Conservation (phyloP, 2,113 vertebrate species). For the Trogon surrucura region DNA sequence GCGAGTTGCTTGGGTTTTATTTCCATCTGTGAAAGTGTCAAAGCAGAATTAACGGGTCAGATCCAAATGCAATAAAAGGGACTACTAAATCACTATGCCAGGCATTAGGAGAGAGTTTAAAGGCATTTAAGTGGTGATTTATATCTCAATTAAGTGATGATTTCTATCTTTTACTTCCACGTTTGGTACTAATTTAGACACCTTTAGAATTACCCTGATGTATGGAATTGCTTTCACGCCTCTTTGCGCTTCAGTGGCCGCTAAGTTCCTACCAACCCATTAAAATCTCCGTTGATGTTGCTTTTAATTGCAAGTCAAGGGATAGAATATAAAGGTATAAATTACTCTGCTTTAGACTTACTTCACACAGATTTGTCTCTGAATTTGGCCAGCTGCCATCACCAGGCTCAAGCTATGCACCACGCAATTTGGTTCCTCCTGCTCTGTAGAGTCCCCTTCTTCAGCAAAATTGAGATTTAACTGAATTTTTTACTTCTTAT, state of each 20-base stretch:
- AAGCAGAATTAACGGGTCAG: background rate
- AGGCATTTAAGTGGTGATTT: background rate
- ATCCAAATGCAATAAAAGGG: background rate
- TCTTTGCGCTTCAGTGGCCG: accelerated
- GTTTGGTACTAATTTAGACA: background rate
- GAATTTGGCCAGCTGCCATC: background rate
- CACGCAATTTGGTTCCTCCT: background rate
- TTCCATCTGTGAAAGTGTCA: background rate
- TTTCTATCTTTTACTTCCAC: background rate
- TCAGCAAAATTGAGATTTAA: background rate
- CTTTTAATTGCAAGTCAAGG: background rate
- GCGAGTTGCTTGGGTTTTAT: background rate
- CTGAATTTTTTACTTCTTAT: background rate
- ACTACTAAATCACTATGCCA: background rate
- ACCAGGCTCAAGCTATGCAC: background rate
- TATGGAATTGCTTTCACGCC: accelerated
- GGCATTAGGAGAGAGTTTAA: background rate
- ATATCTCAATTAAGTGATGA: background rate
- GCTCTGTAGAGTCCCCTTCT: background rate
- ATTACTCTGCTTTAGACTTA: background rate
- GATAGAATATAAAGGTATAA: background rate
- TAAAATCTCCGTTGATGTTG: background rate
- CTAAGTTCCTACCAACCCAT: background rate
- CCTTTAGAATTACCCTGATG: background rate
- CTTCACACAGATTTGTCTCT: background rate